These are phyloP conservation scores for Pogona vitticeps DNA, from an alignment of 2,113 vertebrate species.

Conservation along the genomic window DNA sequence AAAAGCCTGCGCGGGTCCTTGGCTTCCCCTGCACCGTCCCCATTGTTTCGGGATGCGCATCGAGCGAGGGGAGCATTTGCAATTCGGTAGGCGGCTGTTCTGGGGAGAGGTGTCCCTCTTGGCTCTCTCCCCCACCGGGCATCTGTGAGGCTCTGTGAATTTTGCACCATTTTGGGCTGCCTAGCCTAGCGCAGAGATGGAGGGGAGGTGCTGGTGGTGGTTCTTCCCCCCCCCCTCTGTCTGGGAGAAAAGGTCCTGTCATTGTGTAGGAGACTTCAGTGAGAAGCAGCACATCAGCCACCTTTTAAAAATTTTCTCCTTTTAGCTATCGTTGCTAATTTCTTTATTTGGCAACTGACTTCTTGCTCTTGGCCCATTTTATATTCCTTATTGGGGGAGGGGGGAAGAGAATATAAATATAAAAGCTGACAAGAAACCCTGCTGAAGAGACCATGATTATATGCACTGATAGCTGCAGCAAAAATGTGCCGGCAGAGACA, in stretches of 20 bases:
- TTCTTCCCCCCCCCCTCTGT: neutral
- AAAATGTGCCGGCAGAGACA: slow-evolving; percentile 31
- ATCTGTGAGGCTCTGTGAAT: neutral
- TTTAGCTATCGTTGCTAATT: too few species aligned
- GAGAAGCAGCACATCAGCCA: neutral
- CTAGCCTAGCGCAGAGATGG: neutral
- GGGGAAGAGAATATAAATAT: too few species aligned
- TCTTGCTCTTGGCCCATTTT: too few species aligned
- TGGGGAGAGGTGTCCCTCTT: neutral
- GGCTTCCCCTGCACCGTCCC: slow-evolving; percentile 35
- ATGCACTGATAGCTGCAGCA: slow-evolving; percentile 49
- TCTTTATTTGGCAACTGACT: neutral
- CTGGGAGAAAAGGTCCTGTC: neutral
- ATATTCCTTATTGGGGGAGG: too few species aligned
- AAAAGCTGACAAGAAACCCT: too few species aligned
- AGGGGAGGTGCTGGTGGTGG: neutral
- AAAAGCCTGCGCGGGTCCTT: neutral
- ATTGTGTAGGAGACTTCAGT: neutral
- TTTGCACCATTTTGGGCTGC: slow-evolving; percentile 20
- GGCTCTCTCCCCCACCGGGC: too few species aligned
- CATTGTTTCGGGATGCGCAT: slow-evolving; percentile 44
- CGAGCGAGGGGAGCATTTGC: neutral
- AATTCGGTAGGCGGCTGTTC: neutral
- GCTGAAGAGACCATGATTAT: neutral
- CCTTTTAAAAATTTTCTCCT: neutral